A percentile compares a stretch with the other conserved stretches of the same genome.
phyloP scores from a whole-genome alignment of 2,113 vertebrate species.

The Semnopithecus entellus region DNA sequence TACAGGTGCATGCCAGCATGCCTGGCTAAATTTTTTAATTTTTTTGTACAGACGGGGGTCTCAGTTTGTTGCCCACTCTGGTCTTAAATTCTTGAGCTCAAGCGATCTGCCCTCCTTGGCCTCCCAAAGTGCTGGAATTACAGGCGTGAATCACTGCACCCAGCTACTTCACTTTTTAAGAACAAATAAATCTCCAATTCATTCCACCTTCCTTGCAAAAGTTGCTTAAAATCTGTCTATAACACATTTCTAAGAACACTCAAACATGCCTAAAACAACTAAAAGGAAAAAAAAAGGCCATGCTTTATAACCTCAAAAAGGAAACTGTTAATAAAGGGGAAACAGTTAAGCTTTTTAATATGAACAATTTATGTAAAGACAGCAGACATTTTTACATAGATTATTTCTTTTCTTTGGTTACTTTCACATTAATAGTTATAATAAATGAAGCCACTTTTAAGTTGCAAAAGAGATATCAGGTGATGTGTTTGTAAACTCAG shows the following conservation, averaged over 20 bases:
- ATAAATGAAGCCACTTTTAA: background rate
- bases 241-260: background rate
- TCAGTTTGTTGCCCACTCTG: background rate
- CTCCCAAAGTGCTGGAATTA: background rate
- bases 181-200: constrained; percentile 8
- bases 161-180: background rate
- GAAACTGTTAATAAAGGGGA: background rate
- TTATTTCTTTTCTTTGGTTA: background rate
- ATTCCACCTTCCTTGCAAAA: background rate
- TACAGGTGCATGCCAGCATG: background rate
- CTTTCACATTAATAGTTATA: background rate
- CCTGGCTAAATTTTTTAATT: background rate
- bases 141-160: background rate
- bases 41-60: no score
- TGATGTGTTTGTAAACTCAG: background rate
- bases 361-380: background rate
- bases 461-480: background rate
- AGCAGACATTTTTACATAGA: background rate
- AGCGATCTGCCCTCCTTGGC: background rate
- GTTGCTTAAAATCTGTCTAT: background rate
- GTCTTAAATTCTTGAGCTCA: background rate
- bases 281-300: background rate
- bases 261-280: background rate
- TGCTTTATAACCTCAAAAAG: background rate
- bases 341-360: background rate